These are phyloP conservation scores for Andrena fulva DNA, from an alignment of 2,888 invertebrate genomes.

Conservation along the genomic window DNA sequence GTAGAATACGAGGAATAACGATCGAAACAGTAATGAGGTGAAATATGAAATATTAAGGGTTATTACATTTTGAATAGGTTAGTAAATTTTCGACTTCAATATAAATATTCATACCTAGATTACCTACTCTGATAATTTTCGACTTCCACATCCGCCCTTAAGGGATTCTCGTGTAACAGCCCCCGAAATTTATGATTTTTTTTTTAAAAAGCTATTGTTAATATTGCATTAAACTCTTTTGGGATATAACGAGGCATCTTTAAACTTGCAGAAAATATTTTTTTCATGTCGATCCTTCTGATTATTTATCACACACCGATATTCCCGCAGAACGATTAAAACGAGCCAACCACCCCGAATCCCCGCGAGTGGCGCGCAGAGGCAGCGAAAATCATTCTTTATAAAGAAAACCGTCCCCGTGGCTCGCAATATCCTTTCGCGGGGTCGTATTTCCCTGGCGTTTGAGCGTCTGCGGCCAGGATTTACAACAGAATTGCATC, in stretches of 20 bases:
- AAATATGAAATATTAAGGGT: neutral
- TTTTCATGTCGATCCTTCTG: too few species aligned
- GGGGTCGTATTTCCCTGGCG: conserved; percentile 14
- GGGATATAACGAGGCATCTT: too few species aligned
- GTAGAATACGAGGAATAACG: neutral
- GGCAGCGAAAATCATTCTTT: neutral
- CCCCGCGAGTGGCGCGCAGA: neutral
- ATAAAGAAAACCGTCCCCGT: neutral
- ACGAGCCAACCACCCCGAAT: neutral
- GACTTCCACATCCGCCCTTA: too few species aligned
- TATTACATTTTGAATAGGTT: neutral
- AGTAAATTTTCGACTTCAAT: too few species aligned
- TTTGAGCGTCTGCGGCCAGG: conserved; percentile 4
- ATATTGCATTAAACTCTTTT: too few species aligned
- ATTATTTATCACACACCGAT: neutral
- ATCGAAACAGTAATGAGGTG: neutral
- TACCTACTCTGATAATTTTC: too few species aligned
- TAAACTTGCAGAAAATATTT: too few species aligned
- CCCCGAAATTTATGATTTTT: too few species aligned
- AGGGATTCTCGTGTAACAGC: too few species aligned
- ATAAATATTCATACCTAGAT: too few species aligned
- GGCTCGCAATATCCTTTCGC: neutral
- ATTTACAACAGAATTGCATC: conserved; percentile 56
- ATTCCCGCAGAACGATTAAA: neutral
- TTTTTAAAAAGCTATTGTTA: too few species aligned